Evolutionary conservation across 2,113 vertebrate genomes (phyloP).

Genomic region (Oncorhynchus clarkii): DNA sequence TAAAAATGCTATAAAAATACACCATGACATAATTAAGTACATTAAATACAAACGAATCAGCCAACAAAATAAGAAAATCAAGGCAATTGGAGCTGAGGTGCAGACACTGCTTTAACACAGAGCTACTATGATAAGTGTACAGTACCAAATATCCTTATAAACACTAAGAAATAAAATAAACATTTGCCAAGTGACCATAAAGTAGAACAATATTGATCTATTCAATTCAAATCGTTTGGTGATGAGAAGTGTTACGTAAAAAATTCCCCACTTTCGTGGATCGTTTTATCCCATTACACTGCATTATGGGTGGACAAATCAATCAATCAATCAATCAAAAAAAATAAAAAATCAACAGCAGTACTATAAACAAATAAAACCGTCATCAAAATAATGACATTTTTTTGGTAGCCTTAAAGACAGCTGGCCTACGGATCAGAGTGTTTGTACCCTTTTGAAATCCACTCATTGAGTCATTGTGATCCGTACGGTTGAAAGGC

Average conservation of each 20-base stretch:
- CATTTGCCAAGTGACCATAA: background rate
- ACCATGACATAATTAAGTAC: slow-evolving; percentile 26
- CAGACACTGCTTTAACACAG: slow-evolving; percentile 34
- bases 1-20: slow-evolving; percentile 6
- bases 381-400: background rate
- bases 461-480: background rate
- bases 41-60: slow-evolving; percentile 33
- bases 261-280: background rate
- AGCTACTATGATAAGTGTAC: slow-evolving; percentile 34
- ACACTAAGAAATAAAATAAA: background rate
- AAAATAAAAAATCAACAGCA: background rate
- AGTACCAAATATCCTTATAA: slow-evolving; percentile 29
- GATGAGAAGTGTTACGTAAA: slow-evolving; percentile 3
- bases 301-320: slow-evolving; percentile 27
- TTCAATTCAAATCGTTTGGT: background rate
- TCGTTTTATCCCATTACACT: slow-evolving; percentile 4
- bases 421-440: background rate
- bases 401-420: background rate
- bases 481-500: background rate
- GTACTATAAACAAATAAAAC: background rate
- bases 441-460: background rate
- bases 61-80: slow-evolving; percentile 28
- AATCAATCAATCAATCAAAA: slow-evolving; percentile 9
- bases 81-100: slow-evolving; percentile 40
- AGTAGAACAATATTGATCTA: background rate